Conservation (phyloP, 2,797 vertebrate genomes). For the Capromys pilorides region DNA sequence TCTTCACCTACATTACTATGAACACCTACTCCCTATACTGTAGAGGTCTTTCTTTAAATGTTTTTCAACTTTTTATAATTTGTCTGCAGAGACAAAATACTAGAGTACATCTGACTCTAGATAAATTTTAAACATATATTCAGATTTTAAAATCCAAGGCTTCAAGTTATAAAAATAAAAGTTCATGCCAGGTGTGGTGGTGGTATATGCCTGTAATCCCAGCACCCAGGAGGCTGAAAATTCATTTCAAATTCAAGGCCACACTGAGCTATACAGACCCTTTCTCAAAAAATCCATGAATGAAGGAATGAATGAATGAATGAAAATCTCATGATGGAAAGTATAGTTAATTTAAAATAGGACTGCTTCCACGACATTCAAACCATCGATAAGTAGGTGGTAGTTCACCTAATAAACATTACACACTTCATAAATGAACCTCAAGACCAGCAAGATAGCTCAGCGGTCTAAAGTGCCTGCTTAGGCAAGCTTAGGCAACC, state of each 20-base stretch:
- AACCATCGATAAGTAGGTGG: constrained; percentile 5
- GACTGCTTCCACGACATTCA: not conserved
- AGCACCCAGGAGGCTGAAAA: not conserved
- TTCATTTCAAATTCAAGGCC: not conserved
- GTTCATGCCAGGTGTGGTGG: not conserved
- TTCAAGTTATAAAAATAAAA: constrained; percentile 28
- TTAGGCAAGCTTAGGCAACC: too few species aligned
- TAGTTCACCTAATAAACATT: constrained; percentile 28
- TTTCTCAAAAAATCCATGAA: not conserved
- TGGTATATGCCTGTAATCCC: not conserved
- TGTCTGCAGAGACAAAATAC: constrained; percentile 4
- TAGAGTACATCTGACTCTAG: not conserved
- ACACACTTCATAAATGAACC: not conserved
- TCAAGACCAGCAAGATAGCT: not conserved
- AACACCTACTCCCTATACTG: not conserved
- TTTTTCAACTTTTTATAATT: constrained; percentile 38
- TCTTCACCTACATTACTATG: constrained; percentile 31
- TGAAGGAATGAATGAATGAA: not conserved
- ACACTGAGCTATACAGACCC: not conserved
- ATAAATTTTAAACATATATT: not conserved
- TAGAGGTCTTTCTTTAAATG: constrained; percentile 1
- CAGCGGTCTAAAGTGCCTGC: too few species aligned
- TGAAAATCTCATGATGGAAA: not conserved
- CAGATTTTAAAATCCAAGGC: not conserved
- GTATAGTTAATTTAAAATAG: not conserved